These are phyloP conservation scores for Saxidomus purpurata DNA, from an alignment of 1,140 invertebrate species.

Conservation along the genomic window DNA sequence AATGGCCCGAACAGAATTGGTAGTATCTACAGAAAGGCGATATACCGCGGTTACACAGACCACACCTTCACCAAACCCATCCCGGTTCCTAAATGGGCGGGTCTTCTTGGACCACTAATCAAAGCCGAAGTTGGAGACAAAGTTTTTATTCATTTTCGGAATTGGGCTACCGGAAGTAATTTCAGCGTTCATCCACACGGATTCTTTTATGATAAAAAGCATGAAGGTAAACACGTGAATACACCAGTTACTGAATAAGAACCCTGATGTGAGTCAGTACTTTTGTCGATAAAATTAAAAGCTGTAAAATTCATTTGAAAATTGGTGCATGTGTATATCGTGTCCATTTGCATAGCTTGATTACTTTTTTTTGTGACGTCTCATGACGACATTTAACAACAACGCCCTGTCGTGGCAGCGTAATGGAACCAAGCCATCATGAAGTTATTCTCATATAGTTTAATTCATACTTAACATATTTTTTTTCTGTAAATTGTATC, in stretches of 20 bases:
- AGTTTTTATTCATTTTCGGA: constrained; percentile 67
- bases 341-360: too few relatives aligned
- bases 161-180: constrained; percentile 48
- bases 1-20: constrained; percentile 48
- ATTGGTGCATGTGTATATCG: too few relatives aligned
- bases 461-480: too few relatives aligned
- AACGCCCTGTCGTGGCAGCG: too few relatives aligned
- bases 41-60: constrained; percentile 69
- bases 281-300: too few relatives aligned
- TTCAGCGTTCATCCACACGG: constrained; percentile 73
- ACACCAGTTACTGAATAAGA: background rate
- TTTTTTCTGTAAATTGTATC: too few relatives aligned
- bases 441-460: too few relatives aligned
- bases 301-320: too few relatives aligned
- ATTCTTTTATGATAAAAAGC: constrained; percentile 65
- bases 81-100: constrained; percentile 69
- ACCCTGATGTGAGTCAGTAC: too few relatives aligned
- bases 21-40: constrained; percentile 58
- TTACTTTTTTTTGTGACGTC: too few relatives aligned
- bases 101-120: constrained; percentile 78
- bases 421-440: too few relatives aligned
- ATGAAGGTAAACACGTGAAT: constrained; percentile 70
- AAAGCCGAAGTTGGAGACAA: constrained; percentile 79
- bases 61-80: constrained; percentile 62
- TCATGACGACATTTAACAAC: too few relatives aligned